A percentile compares a stretch with the other conserved stretches of the same genome.
Conservation (phyloP, 53 echinoderm and acorn worm genomes). For the Echinarachnius parma region DNA sequence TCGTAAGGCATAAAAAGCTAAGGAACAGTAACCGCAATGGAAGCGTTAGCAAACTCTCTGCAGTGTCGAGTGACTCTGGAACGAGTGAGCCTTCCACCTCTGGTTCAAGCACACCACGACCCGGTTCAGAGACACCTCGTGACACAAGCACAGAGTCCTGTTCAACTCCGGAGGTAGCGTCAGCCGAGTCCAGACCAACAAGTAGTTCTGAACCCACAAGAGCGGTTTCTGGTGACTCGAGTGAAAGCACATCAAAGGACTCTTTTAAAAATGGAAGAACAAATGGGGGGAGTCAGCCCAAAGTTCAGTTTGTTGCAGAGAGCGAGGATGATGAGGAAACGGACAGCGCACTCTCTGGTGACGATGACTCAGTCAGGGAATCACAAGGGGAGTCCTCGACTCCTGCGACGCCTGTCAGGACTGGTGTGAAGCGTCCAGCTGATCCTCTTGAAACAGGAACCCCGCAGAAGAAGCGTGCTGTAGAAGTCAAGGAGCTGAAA, state of each 20-base stretch:
- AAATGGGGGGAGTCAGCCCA: background rate
- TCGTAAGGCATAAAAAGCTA: conserved; percentile 23
- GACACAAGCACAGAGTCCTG: conserved; percentile 14
- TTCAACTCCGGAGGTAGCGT: background rate
- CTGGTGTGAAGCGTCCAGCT: conserved; percentile 46
- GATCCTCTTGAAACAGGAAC: conserved; percentile 67
- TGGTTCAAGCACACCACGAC: conserved; percentile 13
- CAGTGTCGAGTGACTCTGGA: conserved; percentile 30
- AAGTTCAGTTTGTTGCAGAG: background rate
- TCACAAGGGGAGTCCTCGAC: background rate
- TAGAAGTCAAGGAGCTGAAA: conserved; percentile 75
- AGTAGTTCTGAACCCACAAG: background rate
- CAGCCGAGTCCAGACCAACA: no score
- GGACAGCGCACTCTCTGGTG: conserved; percentile 51
- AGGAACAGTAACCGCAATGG: conserved; percentile 26
- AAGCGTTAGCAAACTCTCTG: background rate
- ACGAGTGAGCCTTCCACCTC: conserved; percentile 23
- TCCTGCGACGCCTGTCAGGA: conserved; percentile 13
- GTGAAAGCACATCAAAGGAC: background rate
- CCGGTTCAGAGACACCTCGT: conserved; percentile 7
- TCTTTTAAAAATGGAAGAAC: background rate
- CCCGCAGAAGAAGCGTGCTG: conserved; percentile 67
- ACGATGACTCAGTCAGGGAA: conserved; percentile 23
- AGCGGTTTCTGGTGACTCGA: background rate
- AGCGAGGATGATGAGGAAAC: conserved; percentile 55